A percentile compares a stretch with the other conserved stretches of the same genome.
Conservation (phyloP, 1,140 invertebrate species). For the Contarinia nasturtii region DNA sequence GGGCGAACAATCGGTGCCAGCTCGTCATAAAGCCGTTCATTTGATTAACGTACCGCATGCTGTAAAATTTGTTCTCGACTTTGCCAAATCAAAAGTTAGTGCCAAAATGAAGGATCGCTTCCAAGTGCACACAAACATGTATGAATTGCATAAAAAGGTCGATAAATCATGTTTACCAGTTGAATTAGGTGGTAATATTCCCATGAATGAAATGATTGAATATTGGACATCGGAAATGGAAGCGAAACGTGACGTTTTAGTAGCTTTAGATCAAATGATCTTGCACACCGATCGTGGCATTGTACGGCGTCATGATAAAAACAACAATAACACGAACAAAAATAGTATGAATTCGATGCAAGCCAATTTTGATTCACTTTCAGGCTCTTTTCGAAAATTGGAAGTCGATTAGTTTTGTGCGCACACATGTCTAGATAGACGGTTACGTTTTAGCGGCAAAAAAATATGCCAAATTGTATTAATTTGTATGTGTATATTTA, state of each 20-base stretch:
- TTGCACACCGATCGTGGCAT: constrained; percentile 34
- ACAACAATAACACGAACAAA: constrained; percentile 13
- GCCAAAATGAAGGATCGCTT: constrained; percentile 44
- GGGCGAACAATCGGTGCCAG: constrained; percentile 59
- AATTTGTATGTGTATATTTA: neutral
- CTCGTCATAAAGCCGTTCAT: constrained; percentile 55
- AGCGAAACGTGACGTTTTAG: constrained; percentile 36
- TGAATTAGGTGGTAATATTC: constrained; percentile 54
- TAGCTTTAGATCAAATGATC: constrained; percentile 48
- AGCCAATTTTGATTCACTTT: constrained; percentile 26
- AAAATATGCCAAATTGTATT: neutral
- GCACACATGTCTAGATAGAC: neutral
- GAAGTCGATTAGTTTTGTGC: constrained; percentile 37
- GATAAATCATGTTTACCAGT: constrained; percentile 48
- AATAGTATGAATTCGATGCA: constrained; percentile 21
- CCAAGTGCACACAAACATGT: constrained; percentile 39
- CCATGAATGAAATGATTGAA: constrained; percentile 55
- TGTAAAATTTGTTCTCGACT: constrained; percentile 49
- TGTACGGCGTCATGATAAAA: constrained; percentile 27
- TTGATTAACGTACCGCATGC: constrained; percentile 45
- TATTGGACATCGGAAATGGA: constrained; percentile 40
- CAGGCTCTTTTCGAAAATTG: constrained; percentile 49
- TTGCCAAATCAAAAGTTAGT: constrained; percentile 42
- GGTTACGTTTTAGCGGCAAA: neutral
- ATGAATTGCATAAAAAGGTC: constrained; percentile 39